phyloP scores from a whole-genome alignment of 2,888 invertebrate species.

The Cryptosula pallasiana region DNA sequence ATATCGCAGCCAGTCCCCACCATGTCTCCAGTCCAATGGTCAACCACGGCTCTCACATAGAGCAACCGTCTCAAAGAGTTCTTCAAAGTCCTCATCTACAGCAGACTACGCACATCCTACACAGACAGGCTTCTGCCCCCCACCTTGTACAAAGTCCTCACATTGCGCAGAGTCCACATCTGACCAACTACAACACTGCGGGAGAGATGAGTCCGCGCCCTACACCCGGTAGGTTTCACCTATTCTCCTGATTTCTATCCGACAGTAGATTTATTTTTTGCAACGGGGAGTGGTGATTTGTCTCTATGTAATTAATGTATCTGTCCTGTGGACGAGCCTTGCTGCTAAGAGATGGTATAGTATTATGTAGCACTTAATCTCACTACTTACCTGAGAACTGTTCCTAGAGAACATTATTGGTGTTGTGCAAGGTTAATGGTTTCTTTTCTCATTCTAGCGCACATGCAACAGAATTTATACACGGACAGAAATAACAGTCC shows the following conservation, averaged over 20 bases:
- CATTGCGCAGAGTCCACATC: slow-evolving; percentile 12
- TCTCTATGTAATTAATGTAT: no score
- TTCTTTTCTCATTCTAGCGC: not conserved
- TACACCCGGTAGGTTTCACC: not conserved
- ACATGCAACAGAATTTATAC: not conserved
- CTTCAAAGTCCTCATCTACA: not conserved
- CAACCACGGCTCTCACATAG: not conserved
- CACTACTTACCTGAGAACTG: no score
- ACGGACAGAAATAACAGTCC: not conserved
- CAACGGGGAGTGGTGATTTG: no score
- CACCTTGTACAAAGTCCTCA: slow-evolving; percentile 16
- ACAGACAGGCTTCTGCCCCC: slow-evolving; percentile 7
- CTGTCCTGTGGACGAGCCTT: no score
- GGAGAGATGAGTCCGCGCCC: slow-evolving; percentile 14
- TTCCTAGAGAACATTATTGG: no score
- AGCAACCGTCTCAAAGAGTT: not conserved
- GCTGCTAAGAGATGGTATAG: no score
- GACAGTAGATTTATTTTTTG: no score
- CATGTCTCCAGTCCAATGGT: not conserved
- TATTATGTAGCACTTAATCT: no score
- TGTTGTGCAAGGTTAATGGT: no score
- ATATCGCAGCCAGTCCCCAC: slow-evolving; percentile 13
- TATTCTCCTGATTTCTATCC: no score
- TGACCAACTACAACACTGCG: not conserved
- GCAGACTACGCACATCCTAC: slow-evolving; percentile 14